A percentile compares a stretch with the other conserved stretches of the same genome.
Conservation (phyloP, 2,888 invertebrate genomes). For the Aleiodes testaceus region DNA sequence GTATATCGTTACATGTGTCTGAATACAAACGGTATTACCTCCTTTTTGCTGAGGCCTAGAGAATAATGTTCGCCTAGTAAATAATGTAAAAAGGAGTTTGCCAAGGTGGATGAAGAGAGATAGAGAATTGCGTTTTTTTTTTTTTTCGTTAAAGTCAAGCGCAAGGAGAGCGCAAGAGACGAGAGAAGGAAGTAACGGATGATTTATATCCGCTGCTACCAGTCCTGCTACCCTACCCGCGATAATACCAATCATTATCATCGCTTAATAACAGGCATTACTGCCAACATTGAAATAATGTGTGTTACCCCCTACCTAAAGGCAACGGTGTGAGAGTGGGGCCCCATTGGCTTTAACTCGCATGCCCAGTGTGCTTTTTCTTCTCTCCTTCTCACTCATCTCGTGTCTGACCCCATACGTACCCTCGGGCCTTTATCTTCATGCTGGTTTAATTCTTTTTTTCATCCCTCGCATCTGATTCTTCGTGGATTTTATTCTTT, state of each 20-base stretch:
- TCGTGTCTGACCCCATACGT: slow-evolving; percentile 23
- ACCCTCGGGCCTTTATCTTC: slow-evolving; percentile 30
- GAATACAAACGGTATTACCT: slow-evolving; percentile 17
- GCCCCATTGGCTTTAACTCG: slow-evolving; percentile 44
- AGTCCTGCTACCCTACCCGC: slow-evolving; percentile 71
- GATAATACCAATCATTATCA: slow-evolving; percentile 74
- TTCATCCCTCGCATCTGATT: slow-evolving; percentile 1
- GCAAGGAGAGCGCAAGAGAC: slow-evolving; percentile 63
- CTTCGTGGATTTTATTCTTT: background rate
- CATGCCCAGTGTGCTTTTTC: slow-evolving; percentile 49
- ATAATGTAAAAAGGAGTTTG: slow-evolving; percentile 5
- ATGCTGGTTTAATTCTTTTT: slow-evolving; percentile 11
- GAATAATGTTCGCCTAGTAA: too few species aligned
- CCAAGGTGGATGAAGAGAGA: slow-evolving; percentile 8
- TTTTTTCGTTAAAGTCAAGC: background rate
- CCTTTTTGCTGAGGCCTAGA: background rate
- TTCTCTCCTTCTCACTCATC: slow-evolving; percentile 34
- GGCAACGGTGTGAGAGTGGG: background rate
- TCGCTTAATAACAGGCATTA: slow-evolving; percentile 74
- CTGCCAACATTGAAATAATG: slow-evolving; percentile 74
- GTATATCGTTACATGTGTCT: slow-evolving; percentile 14
- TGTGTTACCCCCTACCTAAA: slow-evolving; percentile 41
- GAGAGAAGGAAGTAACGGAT: slow-evolving; percentile 72
- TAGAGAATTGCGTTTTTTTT: too few species aligned
- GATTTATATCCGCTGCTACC: slow-evolving; percentile 73